Evolutionary conservation across 92 coral and sea anemone species (phyloP).

Genomic region (Metridium senile): DNA sequence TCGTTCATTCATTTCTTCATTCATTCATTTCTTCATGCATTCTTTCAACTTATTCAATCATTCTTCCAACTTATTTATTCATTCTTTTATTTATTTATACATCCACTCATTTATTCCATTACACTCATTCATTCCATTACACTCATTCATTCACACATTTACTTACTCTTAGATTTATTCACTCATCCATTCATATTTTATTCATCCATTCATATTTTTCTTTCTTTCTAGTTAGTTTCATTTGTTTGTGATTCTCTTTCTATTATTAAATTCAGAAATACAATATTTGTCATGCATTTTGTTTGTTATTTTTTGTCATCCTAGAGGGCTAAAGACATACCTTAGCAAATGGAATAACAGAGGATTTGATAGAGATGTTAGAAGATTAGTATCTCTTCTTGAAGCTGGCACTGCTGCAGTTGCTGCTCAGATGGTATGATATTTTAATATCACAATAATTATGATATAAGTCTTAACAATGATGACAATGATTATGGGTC

Average conservation of each 20-base stretch:
- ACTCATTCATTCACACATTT: no score
- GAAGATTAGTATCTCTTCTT: constrained; percentile 66
- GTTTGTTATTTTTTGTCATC: not conserved
- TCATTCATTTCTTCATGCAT: not conserved
- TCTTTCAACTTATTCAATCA: not conserved
- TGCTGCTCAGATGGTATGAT: constrained; percentile 82
- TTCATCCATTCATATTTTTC: no score
- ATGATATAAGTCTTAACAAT: not conserved
- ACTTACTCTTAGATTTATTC: no score
- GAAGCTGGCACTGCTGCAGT: constrained; percentile 92
- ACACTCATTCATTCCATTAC: not conserved
- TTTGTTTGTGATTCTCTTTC: no score
- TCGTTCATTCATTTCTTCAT: no score
- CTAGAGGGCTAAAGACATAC: constrained; percentile 84
- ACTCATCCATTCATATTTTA: no score
- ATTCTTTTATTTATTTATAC: no score
- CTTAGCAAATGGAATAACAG: constrained; percentile 94
- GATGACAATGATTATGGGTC: no score
- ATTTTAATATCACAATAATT: not conserved
- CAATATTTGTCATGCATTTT: not conserved
- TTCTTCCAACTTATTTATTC: no score
- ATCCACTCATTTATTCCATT: not conserved
- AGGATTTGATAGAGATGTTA: constrained; percentile 91
- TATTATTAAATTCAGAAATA: no score
- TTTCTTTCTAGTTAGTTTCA: no score